Conservation (phyloP, 2,113 vertebrate species). For the Dipodomys ordii region DNA sequence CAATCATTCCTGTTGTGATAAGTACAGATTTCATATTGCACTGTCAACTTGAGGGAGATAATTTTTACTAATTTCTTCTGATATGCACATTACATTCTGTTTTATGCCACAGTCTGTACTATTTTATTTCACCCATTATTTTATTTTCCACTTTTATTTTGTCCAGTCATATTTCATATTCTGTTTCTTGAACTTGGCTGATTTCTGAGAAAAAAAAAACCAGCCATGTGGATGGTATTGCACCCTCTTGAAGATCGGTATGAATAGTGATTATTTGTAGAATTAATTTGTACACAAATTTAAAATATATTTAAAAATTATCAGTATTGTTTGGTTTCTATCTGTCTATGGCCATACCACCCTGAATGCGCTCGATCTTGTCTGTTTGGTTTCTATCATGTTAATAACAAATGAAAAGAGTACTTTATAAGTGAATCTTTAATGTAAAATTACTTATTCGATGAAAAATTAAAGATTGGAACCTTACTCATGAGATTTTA, state of each 20-base stretch:
- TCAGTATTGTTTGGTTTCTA: background rate
- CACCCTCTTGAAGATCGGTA: background rate
- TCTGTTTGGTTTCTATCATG: background rate
- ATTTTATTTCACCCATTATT: background rate
- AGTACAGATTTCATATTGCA: background rate
- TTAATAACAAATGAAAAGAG: background rate
- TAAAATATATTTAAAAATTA: conserved; percentile 10
- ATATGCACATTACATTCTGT: background rate
- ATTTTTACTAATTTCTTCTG: background rate
- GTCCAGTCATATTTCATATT: background rate
- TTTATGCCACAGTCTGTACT: background rate
- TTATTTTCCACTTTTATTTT: background rate
- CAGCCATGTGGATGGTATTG: background rate
- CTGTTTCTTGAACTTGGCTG: background rate
- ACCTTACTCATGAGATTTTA: background rate
- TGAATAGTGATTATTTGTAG: background rate
- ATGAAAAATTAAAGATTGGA: background rate
- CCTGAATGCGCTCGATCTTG: too few relatives aligned
- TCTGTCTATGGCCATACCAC: too few relatives aligned
- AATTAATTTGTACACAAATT: conserved; percentile 27
- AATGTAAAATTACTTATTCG: conserved; percentile 1
- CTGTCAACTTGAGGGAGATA: background rate
- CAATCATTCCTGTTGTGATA: background rate
- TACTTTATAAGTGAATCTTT: background rate
- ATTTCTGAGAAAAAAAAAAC: background rate